Percentiles rank a stretch among this genome's conserved stretches.
Evolutionary conservation across 2,113 vertebrate species (phyloP).

Genomic region (Brevimyrus niger): DNA sequence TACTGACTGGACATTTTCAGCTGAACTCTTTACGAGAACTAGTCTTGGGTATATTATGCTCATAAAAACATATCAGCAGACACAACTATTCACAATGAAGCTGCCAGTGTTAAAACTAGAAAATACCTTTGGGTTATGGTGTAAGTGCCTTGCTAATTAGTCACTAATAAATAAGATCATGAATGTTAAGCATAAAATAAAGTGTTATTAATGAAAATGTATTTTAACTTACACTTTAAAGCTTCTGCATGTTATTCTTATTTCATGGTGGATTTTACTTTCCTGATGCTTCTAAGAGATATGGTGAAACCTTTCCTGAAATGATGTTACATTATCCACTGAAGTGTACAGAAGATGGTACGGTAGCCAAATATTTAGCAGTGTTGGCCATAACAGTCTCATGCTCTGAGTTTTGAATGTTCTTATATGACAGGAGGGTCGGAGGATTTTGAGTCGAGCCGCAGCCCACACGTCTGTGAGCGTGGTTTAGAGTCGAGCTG

Average conservation of each 20-base stretch:
- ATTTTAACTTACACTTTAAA: background rate
- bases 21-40: background rate
- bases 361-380: background rate
- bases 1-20: background rate
- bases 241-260: background rate
- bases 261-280: background rate
- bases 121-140: background rate
- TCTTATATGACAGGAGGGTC: background rate
- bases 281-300: background rate
- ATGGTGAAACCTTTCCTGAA: background rate
- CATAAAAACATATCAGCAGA: background rate
- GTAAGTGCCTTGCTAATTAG: background rate
- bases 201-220: background rate
- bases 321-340: background rate
- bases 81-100: background rate
- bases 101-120: background rate
- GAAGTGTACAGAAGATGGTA: background rate
- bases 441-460: no score
- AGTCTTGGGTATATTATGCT: background rate
- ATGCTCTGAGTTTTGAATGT: slow-evolving; percentile 14
- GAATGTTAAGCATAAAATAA: slow-evolving; percentile 8
- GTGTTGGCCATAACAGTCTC: slow-evolving; percentile 11
- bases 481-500: background rate
- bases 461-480: no score
- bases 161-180: slow-evolving; percentile 5